phyloP scores from a whole-genome alignment of 2,888 invertebrate genomes.

The Rhagonycha fulva region DNA sequence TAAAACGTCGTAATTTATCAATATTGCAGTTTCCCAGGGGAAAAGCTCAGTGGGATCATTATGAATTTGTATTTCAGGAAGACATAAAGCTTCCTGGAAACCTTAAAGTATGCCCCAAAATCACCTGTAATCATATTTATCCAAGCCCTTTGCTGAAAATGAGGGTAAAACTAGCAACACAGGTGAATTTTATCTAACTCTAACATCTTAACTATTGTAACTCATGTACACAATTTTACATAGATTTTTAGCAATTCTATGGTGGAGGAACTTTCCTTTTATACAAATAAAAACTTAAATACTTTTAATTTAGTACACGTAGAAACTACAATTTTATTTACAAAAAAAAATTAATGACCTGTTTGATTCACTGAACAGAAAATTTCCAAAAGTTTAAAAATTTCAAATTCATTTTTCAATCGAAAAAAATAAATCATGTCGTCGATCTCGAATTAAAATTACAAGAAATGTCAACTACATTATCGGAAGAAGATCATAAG shows the following conservation, averaged over 20 bases:
- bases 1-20: neutral
- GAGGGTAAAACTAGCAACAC: constrained; percentile 7
- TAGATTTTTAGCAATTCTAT: constrained; percentile 1
- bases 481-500: no score
- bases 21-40: neutral
- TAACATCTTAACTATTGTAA: no score
- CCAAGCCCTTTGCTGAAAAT: constrained; percentile 3
- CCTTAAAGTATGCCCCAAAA: neutral
- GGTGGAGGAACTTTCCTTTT: neutral
- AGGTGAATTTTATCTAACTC: neutral
- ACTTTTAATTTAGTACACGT: neutral
- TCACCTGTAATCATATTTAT: neutral
- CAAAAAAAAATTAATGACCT: neutral
- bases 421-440: no score
- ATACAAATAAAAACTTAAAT: neutral
- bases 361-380: neutral
- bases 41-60: neutral
- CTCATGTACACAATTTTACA: no score
- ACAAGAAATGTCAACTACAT: no score
- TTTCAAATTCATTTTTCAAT: no score
- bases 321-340: neutral
- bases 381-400: neutral
- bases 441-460: no score
- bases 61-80: neutral
- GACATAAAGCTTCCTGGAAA: constrained; percentile 2